These are phyloP conservation scores for Galemys pyrenaicus DNA, from an alignment of 2,113 vertebrate genomes.

Conservation along the genomic window DNA sequence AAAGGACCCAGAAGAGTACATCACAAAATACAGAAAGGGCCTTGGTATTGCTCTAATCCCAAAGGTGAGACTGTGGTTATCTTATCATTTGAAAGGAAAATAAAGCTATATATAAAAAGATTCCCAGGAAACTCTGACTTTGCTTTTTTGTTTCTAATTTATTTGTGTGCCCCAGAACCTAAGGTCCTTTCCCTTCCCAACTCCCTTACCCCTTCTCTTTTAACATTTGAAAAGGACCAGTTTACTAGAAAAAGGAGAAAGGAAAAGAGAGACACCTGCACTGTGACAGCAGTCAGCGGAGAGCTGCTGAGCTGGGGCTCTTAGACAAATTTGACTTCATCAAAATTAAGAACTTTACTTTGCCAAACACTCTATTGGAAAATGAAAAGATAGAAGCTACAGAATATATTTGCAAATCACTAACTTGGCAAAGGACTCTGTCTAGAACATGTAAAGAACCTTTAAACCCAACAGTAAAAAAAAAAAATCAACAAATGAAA, in stretches of 20 bases:
- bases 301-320: too few species aligned
- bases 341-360: not conserved
- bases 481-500: not conserved
- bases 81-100: not conserved
- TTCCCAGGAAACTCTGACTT: not conserved
- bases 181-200: not conserved
- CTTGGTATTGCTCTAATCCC: not conserved
- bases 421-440: not conserved
- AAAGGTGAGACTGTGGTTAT: not conserved
- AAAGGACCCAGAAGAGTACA: not conserved
- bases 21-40: not conserved
- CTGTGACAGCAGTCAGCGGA: too few species aligned
- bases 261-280: too few species aligned
- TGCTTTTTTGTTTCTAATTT: not conserved
- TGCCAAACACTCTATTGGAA: not conserved
- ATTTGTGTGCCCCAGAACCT: not conserved
- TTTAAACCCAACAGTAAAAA: not conserved
- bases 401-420: not conserved
- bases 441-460: not conserved
- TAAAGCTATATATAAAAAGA: not conserved
- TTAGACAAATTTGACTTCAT: not conserved
- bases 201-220: too few species aligned
- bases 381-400: not conserved
- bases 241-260: too few species aligned
- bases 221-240: too few species aligned